Evolutionary conservation across 1,140 invertebrate species (phyloP), one percentile per base, ranked within the genome.

Genomic region (Himalopsyche phryganea): DNA sequence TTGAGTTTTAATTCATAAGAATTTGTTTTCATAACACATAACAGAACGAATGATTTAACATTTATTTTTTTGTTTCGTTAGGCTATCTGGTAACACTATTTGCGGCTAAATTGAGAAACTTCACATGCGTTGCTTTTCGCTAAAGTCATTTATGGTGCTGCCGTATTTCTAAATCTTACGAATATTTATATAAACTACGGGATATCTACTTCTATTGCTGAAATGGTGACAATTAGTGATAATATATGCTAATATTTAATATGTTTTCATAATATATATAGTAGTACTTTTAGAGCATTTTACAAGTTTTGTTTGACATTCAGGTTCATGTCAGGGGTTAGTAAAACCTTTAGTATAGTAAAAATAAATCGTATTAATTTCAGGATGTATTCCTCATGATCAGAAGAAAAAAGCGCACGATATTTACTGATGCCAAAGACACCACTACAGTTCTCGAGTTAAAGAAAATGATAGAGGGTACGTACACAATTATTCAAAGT

Each of bases 341-440:
- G 9, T 28, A 5, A 28, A 28, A 28, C 23, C 23, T 28, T 28
- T 28, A 28, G n/a, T n/a, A n/a, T n/a, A n/a, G n/a, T n/a, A n/a
- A n/a, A n/a, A 28, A 28, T 28, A 28, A 40, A 40, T 6, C n/a
- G 11, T 5, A 13, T 28, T 48, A 10, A 40, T 56, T 56, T 75
- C 71, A 91, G 95, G 94, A 98, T 80, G 94, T 98, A 65, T 98
- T 97, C 86, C 80, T 98, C 66, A 97, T 98, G 94, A 93, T 98
- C 66, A 85, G 95, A 75, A 84, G 94, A 71, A 96, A 96, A 80
- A 97, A 98, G 77, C 85, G 90, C 65, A 98, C 94, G 47, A 95
- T 98, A 74, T 98, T 98, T 73, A 93, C 94, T n/a, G 95, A 98
- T 82, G 92, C 92, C 5, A 98, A 97, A 74, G 95, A 98, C 71